Evolutionary conservation across 2,113 vertebrate genomes (phyloP).

Genomic region (Zonotrichia leucophrys): DNA sequence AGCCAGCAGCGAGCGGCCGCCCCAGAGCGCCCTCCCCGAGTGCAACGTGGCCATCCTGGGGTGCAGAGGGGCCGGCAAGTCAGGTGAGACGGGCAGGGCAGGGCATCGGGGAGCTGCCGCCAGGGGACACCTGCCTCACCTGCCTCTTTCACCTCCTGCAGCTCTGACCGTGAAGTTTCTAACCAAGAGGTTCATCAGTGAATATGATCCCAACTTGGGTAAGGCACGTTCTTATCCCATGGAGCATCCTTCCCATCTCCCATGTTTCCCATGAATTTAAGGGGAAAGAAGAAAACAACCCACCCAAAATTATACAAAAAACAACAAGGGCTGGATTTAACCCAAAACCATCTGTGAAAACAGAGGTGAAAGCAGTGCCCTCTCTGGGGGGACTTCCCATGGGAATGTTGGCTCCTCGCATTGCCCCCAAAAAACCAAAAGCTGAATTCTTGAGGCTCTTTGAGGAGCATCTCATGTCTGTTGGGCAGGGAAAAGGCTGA

Average conservation of each 20-base stretch:
- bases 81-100: conserved; percentile 73
- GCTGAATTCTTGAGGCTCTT: background rate
- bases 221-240: conserved; percentile 24
- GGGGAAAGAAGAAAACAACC: background rate
- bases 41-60: conserved; percentile 87
- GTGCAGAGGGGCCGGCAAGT: conserved; percentile 84
- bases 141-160: conserved; percentile 59
- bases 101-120: accelerated
- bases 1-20: conserved; percentile 51
- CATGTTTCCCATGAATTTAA: background rate
- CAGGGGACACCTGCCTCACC: background rate
- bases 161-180: conserved; percentile 92
- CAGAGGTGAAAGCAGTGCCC: background rate
- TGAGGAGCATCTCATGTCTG: background rate
- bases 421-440: accelerated
- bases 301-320: background rate
- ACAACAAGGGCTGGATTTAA: background rate
- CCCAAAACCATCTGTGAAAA: background rate
- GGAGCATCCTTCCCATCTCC: background rate
- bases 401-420: accelerated
- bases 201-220: conserved; percentile 92
- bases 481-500: background rate
- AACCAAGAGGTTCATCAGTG: conserved; percentile 91
- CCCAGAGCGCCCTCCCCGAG: conserved; percentile 66
- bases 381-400: accelerated